These are phyloP conservation scores for Sorex fumeus DNA, from an alignment of 2,113 vertebrate genomes.

Conservation along the genomic window DNA sequence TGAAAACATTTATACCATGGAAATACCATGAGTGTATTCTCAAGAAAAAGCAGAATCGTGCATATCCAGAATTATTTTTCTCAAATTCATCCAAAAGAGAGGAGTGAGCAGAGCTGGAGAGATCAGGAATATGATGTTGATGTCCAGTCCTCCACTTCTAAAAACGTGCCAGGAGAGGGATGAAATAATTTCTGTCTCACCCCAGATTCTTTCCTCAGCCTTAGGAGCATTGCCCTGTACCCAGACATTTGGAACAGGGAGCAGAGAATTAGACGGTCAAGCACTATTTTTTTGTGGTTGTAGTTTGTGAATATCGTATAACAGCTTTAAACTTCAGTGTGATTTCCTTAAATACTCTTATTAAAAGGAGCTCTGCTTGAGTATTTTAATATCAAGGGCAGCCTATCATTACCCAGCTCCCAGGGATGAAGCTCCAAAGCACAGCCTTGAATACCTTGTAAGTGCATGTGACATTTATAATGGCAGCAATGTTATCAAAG, in stretches of 20 bases:
- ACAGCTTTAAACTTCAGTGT: slow-evolving; percentile 8
- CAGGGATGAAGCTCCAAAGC: slow-evolving; percentile 66
- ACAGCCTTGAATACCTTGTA: slow-evolving; percentile 78
- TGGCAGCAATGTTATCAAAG: slow-evolving; percentile 83
- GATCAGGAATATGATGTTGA: not conserved
- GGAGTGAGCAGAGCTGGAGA: not conserved
- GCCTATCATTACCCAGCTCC: slow-evolving; percentile 79
- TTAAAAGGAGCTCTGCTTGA: slow-evolving; percentile 66
- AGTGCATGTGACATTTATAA: slow-evolving; percentile 84
- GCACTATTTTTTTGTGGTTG: not conserved
- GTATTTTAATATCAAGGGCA: slow-evolving; percentile 73
- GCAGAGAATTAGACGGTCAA: not conserved
- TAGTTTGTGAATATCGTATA: not conserved
- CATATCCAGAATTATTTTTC: not conserved
- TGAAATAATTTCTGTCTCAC: not conserved
- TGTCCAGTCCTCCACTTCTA: not conserved
- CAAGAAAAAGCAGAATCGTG: not conserved
- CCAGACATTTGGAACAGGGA: not conserved
- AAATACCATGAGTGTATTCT: too few relatives aligned
- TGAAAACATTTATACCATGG: too few relatives aligned
- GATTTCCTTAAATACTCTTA: slow-evolving; percentile 71
- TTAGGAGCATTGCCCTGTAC: not conserved
- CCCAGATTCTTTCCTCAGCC: not conserved
- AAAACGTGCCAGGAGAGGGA: not conserved
- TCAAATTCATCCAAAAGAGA: not conserved